Conservation (phyloP, 2,113 vertebrate genomes). For the Psammodynastes pulverulentus region DNA sequence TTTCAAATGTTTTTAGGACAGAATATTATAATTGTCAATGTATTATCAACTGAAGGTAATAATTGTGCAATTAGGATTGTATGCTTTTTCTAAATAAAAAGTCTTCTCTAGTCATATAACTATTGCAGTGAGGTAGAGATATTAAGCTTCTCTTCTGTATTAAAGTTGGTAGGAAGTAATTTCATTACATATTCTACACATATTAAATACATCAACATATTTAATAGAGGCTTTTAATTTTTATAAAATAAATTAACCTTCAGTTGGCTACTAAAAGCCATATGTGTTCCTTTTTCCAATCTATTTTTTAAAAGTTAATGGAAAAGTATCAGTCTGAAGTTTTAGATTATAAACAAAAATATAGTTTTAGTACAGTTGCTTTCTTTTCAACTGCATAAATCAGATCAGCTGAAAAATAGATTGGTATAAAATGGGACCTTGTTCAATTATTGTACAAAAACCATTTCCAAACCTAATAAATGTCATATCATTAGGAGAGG, state of each 20-base stretch:
- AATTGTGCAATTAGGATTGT: neutral
- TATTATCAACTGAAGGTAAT: conserved; percentile 31
- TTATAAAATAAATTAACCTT: neutral
- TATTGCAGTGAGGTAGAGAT: conserved; percentile 67
- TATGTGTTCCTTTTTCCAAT: neutral
- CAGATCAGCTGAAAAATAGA: neutral
- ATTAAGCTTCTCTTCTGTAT: conserved; percentile 10
- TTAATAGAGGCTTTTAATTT: conserved; percentile 17
- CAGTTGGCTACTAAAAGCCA: neutral
- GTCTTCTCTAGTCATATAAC: neutral
- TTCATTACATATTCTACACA: neutral
- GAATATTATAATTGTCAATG: neutral
- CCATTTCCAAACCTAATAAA: neutral
- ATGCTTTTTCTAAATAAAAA: conserved; percentile 8
- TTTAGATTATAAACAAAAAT: conserved; percentile 42
- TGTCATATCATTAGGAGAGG: neutral
- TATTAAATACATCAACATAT: conserved; percentile 4
- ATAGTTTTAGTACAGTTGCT: neutral
- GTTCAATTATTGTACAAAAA: neutral
- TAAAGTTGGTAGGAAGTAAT: conserved; percentile 31
- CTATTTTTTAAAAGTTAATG: conserved; percentile 5
- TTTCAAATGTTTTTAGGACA: neutral
- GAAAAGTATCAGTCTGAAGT: conserved; percentile 25
- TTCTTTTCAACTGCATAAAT: neutral
- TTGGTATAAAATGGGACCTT: neutral